Percentiles rank a stretch among this genome's conserved stretches.
Conservation (phyloP, 2,797 vertebrate genomes). For the Nyctibius grandis region DNA sequence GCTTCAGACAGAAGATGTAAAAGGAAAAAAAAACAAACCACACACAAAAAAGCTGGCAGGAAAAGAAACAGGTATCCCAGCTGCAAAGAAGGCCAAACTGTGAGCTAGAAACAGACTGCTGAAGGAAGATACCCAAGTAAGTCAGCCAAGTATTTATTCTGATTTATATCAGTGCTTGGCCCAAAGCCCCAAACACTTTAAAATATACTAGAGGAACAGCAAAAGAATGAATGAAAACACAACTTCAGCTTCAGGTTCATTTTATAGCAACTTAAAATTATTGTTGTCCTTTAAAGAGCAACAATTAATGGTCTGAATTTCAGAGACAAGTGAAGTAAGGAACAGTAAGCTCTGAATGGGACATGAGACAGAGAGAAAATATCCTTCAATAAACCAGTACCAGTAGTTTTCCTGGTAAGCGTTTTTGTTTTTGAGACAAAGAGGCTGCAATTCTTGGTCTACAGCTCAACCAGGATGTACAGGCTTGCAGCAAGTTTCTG, state of each 20-base stretch:
- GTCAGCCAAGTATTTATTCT: constrained; percentile 12
- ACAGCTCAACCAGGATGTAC: neutral
- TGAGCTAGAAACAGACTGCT: neutral
- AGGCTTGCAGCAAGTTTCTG: neutral
- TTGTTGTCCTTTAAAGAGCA: neutral
- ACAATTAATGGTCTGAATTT: neutral
- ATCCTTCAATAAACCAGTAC: neutral
- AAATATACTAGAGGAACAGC: neutral
- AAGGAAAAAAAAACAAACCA: neutral
- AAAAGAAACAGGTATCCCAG: constrained; percentile 13
- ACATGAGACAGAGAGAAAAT: neutral
- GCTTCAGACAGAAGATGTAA: neutral
- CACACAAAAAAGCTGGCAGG: neutral
- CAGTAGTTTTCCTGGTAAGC: neutral
- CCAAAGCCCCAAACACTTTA: neutral
- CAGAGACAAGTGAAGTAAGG: neutral
- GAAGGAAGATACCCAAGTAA: neutral
- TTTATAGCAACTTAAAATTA: neutral
- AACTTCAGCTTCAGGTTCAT: neutral
- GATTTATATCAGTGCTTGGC: neutral
- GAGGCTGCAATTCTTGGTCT: neutral
- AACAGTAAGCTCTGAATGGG: neutral
- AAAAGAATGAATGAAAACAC: neutral
- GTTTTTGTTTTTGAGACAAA: neutral
- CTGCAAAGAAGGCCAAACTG: neutral